Base-by-base conservation (phyloP, 2,888 invertebrate genomes). In the Subacronicta megacephala region DNA sequence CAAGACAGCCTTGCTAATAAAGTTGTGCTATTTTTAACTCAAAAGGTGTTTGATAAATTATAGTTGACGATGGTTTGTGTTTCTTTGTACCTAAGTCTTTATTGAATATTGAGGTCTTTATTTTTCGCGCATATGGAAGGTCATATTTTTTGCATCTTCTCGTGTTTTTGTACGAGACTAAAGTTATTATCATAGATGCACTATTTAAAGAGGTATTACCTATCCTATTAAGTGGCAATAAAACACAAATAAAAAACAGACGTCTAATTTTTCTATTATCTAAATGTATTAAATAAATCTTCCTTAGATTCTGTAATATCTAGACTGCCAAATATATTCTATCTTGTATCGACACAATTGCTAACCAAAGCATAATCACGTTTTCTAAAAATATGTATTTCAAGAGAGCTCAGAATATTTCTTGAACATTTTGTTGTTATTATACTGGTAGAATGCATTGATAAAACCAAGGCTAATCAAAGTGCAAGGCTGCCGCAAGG, bases 401-500 rank as follows among this genome's bases (percentile, higher is more conserved):
- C 23, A 54, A 68, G 35, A 41, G 17, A 51, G 15, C 29, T 70
- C 10, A 15, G 36, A 40, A 17, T 33, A 33, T 31, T 46, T 49
- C 42, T 47, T 29, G 56, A 50, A 51, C 12, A 50, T 57, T 56
- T 37, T 26, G 20, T 13, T 26, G 43, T 59, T 36, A n/a, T 45
- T 35, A 67, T 70, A 67, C 51, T 58, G 46, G 56, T 43, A 37
- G 54, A 73, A 69, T 75, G 58, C 69, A 78, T 72, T 75, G 77
- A 78, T 77, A 74, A 65, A 75, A 40, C 63, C 71, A 65, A 74
- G 68, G 74, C 58, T 49, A 74, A 76, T 60, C 64, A 53, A 57
- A 67, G 66, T 63, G 45, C 67, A 68, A 74, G 73, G 73, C 63
- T 71, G 37, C 41, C 36, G 52, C 75, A 79, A 81, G 80, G 77